Evolutionary conservation across 2,888 invertebrate genomes (phyloP), one percentile per base, ranked within the genome.

Genomic region (Orthosia gothica): DNA sequence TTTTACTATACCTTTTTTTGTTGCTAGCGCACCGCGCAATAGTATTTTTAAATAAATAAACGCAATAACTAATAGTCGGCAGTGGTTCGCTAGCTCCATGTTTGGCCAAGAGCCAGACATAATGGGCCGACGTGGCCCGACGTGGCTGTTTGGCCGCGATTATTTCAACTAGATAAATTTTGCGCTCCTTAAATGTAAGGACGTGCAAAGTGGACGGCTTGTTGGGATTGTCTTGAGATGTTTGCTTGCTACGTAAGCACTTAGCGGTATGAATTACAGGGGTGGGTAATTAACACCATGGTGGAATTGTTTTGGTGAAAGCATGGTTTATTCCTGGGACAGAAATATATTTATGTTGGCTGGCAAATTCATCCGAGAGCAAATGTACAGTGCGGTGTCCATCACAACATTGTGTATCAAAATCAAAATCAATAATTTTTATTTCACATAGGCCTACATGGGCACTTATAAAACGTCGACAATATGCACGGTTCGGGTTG

Each of bases 111-210:
- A 83, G 94, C 94, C 94, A 94, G 93, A 89, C 91, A 89, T 91
- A 93, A 94, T 93, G 91, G 91, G 86, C 82, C 89, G 88, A 89
- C 89, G 91, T 91, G 89, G 89, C 89, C 83, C 89, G 88, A 88
- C 89, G 91, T 91, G 89, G 89, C 89, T 90, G 91, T 89, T 91
- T 90, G 90, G 89, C 92, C 89, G 88, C 92, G 92, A 93, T 94
- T 94, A 94, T 93, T 95, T 94, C 94, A 91, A 92, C 93, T 92
- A 94, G 92, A 95, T 94, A 95, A 92, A 95, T 94, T 93, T 92
- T 91, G 90, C 89, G 91, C 93, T 92, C 90, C 93, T 94, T 93
- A 92, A 93, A 93, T 91, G 90, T 90, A 92, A 93, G 90, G 90
- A 93, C 91, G 93, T 91, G 92, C 87, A 88, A 93, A 93, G 90